Percentiles rank a stretch among this genome's conserved stretches.
phyloP scores from a whole-genome alignment of 2,888 invertebrate species.

The Mythimna loreyi region DNA sequence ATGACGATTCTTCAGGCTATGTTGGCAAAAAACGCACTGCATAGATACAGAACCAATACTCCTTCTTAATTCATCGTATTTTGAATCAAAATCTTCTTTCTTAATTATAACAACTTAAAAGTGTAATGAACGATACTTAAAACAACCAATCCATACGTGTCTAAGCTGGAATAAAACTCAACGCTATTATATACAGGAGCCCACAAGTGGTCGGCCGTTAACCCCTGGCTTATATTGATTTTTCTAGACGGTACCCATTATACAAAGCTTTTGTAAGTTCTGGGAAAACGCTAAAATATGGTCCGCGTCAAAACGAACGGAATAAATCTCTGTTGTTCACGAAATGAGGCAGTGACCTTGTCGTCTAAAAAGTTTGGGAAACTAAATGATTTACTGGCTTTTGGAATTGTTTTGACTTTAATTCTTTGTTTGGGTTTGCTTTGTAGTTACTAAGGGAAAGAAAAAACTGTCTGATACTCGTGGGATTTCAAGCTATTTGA shows the following conservation, averaged over 20 bases:
- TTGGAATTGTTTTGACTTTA: conserved; percentile 17
- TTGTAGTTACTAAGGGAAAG: not conserved
- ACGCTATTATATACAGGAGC: conserved; percentile 60
- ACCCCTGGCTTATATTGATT: conserved; percentile 80
- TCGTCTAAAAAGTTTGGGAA: conserved; percentile 16
- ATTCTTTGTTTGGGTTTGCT: conserved; percentile 11
- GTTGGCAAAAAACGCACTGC: not conserved
- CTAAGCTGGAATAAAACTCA: conserved; percentile 26
- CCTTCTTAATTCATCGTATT: not conserved
- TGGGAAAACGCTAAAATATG: conserved; percentile 38
- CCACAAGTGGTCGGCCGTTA: conserved; percentile 73
- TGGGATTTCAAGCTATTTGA: too few relatives aligned
- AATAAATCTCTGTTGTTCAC: conserved; percentile 51
- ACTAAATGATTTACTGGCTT: conserved; percentile 17
- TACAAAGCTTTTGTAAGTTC: conserved; percentile 50
- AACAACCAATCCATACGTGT: conserved; percentile 10
- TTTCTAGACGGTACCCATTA: conserved; percentile 67
- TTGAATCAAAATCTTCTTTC: not conserved
- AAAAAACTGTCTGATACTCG: too few relatives aligned
- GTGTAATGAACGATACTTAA: not conserved
- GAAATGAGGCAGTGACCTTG: conserved; percentile 38
- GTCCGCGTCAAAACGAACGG: conserved; percentile 33
- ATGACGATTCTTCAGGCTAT: too few relatives aligned
- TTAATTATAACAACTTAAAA: not conserved
- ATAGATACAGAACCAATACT: not conserved